Conservation (phyloP, 53 echinoderm and acorn worm genomes). For the Pentamera pediparva region DNA sequence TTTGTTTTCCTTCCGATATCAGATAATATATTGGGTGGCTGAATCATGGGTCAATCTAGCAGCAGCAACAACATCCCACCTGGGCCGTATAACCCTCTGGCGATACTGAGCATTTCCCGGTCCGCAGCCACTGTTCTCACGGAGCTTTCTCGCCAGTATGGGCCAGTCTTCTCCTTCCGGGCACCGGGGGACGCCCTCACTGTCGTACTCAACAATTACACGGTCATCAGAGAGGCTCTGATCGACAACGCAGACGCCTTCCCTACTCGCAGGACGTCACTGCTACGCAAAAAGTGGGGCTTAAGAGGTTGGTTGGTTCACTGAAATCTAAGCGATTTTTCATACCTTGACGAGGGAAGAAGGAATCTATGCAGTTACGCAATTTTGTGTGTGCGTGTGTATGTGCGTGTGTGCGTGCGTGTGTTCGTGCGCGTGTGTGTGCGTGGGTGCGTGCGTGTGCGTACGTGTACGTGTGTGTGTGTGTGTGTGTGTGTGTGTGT, state of each 20-base stretch:
- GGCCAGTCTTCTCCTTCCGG: background rate
- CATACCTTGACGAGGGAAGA: background rate
- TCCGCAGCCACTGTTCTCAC: background rate
- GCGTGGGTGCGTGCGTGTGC: background rate
- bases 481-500: no score
- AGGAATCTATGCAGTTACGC: background rate
- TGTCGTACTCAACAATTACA: background rate
- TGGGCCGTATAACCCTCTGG: background rate
- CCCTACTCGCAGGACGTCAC: conserved; percentile 11
- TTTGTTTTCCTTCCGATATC: no score
- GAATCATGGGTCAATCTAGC: no score
- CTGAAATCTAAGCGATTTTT: no score
- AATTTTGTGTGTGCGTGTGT: background rate
- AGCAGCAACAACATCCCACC: background rate
- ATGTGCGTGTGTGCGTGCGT: background rate
- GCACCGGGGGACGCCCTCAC: no score
- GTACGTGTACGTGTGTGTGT: background rate
- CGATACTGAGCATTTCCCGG: background rate
- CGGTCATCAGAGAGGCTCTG: background rate
- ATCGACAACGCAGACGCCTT: conserved; percentile 14
- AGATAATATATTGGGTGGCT: no score
- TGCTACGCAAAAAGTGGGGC: conserved; percentile 4
- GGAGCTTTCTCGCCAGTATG: background rate
- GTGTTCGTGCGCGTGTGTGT: background rate
- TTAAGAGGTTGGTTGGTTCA: conserved; percentile 11